These are phyloP conservation scores for Leptatherina wallacei DNA, from an alignment of 2,797 vertebrate species.

Conservation along the genomic window DNA sequence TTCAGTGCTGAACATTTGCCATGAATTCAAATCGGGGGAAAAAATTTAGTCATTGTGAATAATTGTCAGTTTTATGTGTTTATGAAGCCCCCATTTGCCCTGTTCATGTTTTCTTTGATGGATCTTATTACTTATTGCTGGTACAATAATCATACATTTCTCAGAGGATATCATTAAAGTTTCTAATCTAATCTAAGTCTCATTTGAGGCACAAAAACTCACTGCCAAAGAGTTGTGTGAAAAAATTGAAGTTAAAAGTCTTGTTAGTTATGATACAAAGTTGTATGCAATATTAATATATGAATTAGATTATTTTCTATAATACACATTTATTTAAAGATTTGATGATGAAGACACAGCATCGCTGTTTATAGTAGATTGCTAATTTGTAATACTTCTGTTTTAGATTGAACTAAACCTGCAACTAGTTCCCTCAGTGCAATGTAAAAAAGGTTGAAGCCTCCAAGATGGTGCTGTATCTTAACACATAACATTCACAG, in stretches of 20 bases:
- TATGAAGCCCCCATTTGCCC: constrained; percentile 51
- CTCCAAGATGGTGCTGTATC: constrained; percentile 26
- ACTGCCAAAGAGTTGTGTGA: constrained; percentile 41
- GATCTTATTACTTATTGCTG: constrained; percentile 48
- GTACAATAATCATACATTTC: constrained; percentile 34
- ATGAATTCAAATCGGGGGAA: not conserved
- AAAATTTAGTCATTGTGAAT: constrained; percentile 52
- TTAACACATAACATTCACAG: constrained; percentile 47
- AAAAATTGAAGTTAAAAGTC: not conserved
- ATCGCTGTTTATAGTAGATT: no score
- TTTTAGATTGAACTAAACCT: constrained; percentile 16
- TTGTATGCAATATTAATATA: constrained; percentile 53
- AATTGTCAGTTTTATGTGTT: constrained; percentile 46
- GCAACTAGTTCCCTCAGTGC: not conserved
- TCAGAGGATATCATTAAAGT: constrained; percentile 60
- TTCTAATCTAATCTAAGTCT: constrained; percentile 60
- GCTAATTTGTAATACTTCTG: not conserved
- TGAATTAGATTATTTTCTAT: constrained; percentile 15
- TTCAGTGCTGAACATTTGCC: constrained; percentile 48
- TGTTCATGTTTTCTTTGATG: constrained; percentile 53
- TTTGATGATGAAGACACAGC: no score
- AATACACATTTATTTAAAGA: no score
- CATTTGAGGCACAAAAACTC: constrained; percentile 30
- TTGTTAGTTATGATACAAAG: no score
- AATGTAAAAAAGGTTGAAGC: constrained; percentile 22